Base-by-base conservation (phyloP, 2,113 vertebrate species). In the Seriola rivoliana region DNA sequence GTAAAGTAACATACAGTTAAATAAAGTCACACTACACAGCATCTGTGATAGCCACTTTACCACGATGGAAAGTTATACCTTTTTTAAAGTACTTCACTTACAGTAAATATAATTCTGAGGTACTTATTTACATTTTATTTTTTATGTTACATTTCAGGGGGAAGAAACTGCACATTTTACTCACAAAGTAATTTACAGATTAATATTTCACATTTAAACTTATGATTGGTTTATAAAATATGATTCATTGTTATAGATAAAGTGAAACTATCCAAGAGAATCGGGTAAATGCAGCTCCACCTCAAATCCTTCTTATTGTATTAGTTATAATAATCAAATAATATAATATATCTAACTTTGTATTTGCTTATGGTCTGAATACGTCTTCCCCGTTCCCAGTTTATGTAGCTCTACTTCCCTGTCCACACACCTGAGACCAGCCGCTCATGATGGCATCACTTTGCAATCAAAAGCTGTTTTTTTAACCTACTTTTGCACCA, bases 391-490 rank as follows among this genome's bases (percentile, higher is more conserved):
- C 1, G 0, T 1, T 44, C 46, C 21, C 12, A 1, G 13, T 74
- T 66, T 54, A 54, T 8, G 10, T 42, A 50, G 23, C 54, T 59
- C 11, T 16, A 10, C 10, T 0, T 32, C 32, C 3, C 19, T 36
- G 29, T 29, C 40, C 54, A 52, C 36, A 71, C 66, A 62, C 68
- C 55, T 71, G 55, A 13, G 14, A 78, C 16, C 58, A 63, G 55
- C 21, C 2, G 12, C 9, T 64, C 48, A 16, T 3, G 1, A 81
- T 23, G 10, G 5, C 50, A 67, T 80, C 54, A 63, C 46, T 42
- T 57, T 59, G 38, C 38, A 77, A 25, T 80, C 65, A 65, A 63
- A 80, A 59, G 14, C 59, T 21, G 8, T n/a, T 52, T 38, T 60
- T 50, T 38, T 54, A 12, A 21, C 32, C 36, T 14, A 21, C n/a